Evolutionary conservation across 2,888 invertebrate genomes (phyloP).

Genomic region (Aspidiotus rigidus): DNA sequence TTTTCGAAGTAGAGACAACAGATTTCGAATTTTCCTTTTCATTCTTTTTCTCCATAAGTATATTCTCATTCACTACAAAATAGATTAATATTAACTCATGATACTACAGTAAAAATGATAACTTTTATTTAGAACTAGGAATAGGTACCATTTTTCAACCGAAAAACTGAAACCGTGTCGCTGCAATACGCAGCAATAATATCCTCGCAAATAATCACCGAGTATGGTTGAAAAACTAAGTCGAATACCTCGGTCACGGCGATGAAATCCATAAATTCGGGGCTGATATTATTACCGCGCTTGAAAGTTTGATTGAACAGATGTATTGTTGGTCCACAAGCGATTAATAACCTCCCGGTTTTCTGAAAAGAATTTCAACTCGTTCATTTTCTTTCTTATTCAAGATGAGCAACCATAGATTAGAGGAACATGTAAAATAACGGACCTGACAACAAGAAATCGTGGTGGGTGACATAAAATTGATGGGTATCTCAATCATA

Average conservation of each 20-base stretch:
- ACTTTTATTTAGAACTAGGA: no score
- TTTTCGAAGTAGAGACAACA: no score
- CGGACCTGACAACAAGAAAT: constrained; percentile 53
- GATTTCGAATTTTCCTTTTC: no score
- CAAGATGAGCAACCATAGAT: neutral
- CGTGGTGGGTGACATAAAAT: constrained; percentile 47
- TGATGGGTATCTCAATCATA: constrained; percentile 63
- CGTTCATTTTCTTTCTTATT: neutral
- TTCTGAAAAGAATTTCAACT: constrained; percentile 48
- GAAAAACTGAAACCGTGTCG: constrained; percentile 19
- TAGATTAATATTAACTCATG: no score
- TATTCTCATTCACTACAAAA: no score
- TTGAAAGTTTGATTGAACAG: constrained; percentile 56
- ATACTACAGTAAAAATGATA: neutral
- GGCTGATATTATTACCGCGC: constrained; percentile 54
- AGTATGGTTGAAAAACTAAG: constrained; percentile 48
- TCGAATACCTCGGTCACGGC: constrained; percentile 56
- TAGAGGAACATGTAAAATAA: neutral
- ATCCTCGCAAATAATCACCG: constrained; percentile 19
- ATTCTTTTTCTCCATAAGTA: no score
- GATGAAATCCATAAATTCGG: constrained; percentile 60
- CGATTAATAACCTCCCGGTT: constrained; percentile 46
- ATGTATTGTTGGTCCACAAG: constrained; percentile 45
- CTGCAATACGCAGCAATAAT: constrained; percentile 13
- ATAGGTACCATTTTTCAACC: constrained; percentile 17